A percentile compares a stretch with the other conserved stretches of the same genome.
These are phyloP conservation scores for Anoplophora glabripennis DNA, from an alignment of 1,140 invertebrate genomes.

Conservation along the genomic window DNA sequence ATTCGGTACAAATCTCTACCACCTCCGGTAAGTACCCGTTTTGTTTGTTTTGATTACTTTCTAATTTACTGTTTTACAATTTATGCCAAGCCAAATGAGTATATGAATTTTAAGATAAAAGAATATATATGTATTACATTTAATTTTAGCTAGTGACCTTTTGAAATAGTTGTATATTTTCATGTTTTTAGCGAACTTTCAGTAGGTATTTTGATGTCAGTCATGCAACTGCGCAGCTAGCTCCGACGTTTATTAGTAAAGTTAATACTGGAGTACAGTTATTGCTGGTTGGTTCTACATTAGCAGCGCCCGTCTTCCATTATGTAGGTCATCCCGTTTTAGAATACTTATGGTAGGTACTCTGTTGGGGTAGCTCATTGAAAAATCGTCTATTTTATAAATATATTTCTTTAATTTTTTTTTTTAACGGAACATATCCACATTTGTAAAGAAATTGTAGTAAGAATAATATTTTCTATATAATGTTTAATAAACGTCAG, in stretches of 20 bases:
- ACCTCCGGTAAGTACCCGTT: slow-evolving; percentile 69
- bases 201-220: slow-evolving; percentile 85
- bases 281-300: slow-evolving; percentile 70
- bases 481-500: background rate
- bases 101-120: too few relatives aligned
- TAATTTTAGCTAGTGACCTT: too few relatives aligned
- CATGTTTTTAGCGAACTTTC: slow-evolving; percentile 31
- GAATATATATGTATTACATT: too few relatives aligned
- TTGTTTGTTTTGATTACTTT: background rate
- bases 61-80: too few relatives aligned
- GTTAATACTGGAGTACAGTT: slow-evolving; percentile 90
- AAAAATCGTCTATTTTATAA: slow-evolving; percentile 1
- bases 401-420: too few relatives aligned
- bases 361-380: background rate
- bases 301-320: slow-evolving; percentile 80
- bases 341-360: slow-evolving; percentile 68
- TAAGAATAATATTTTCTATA: background rate
- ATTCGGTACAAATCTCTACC: slow-evolving; percentile 88
- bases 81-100: too few relatives aligned
- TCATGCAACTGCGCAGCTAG: slow-evolving; percentile 84
- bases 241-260: slow-evolving; percentile 90
- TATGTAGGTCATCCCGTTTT: slow-evolving; percentile 75
- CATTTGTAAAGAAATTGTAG: background rate
- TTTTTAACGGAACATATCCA: too few relatives aligned
- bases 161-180: background rate